Evolutionary conservation across 1,140 invertebrate species (phyloP), one percentile per base, ranked within the genome.

Genomic region (Drosophila guanche): DNA sequence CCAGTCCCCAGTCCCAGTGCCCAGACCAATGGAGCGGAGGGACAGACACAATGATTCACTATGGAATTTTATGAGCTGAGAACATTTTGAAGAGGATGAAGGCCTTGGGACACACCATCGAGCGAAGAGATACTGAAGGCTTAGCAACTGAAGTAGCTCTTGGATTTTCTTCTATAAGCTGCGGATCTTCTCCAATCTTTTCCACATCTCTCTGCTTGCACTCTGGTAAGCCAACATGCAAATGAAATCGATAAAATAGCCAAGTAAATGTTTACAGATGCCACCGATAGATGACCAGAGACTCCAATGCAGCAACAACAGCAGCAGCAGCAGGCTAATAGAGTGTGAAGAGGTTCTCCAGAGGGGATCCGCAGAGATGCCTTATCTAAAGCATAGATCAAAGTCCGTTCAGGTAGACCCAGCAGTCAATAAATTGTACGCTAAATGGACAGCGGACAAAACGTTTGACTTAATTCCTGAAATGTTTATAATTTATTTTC

Each of bases 1-100:
- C 7, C 7, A 33, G 29, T 10, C 29, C 29, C 29, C 8, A 33
- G 25, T 27, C 25, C 5, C 25, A 27, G 25, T 27, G 3, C 33
- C 1, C 10, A 37, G 33, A 37, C 33, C 33, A 37, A 10, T 33
- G 50, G n/a, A 68, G 23, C 43, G 12, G 22, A 50, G 50, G 50
- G 67, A 48, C 33, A 50, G 73, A 51, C 50, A 56, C 47, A 59
- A 88, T 86, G 83, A 86, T 83, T 86, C 83, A 88, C 83, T 76
- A 68, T 73, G 75, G 78, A 79, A 72, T 83, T 88, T 88, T 88
- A 88, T 89, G 83, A 88, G 83, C 83, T 88, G 76, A 88, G 83
- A 88, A 88, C 78, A 83, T 81, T 79, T 88, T 66, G 51, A 60
- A 43, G 60, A 61, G 63, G 53, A 57, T 29, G 33, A 45, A 37